phyloP scores from a whole-genome alignment of 2,888 invertebrate genomes.

The Iphiclides podalirius region DNA sequence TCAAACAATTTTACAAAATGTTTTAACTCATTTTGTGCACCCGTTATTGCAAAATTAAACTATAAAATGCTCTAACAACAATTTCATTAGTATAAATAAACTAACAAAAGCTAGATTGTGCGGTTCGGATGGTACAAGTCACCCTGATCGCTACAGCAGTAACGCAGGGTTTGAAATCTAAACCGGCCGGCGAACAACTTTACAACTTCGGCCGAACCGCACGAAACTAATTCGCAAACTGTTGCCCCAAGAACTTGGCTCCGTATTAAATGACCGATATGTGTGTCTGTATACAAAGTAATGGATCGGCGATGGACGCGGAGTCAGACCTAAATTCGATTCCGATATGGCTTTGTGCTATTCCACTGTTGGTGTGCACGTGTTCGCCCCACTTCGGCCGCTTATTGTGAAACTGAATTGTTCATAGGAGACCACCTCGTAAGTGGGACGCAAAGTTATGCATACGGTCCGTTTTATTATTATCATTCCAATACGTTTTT shows the following conservation, averaged over 20 bases:
- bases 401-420: slow-evolving; percentile 9
- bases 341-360: slow-evolving; percentile 6
- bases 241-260: neutral
- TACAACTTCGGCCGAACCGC: neutral
- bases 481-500: neutral
- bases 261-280: neutral
- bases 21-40: too few species aligned
- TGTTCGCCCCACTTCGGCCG: slow-evolving; percentile 10
- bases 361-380: slow-evolving; percentile 11
- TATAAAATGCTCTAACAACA: neutral
- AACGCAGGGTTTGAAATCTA: too few species aligned
- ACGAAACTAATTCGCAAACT: neutral
- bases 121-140: too few species aligned
- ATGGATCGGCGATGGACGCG: neutral
- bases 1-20: too few species aligned
- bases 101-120: too few species aligned
- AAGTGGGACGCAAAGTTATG: slow-evolving; percentile 11
- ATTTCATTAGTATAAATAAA: too few species aligned
- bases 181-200: neutral
- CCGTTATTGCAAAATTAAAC: too few species aligned
- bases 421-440: slow-evolving; percentile 6
- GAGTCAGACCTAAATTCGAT: slow-evolving; percentile 7
- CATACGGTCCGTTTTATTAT: slow-evolving; percentile 2
- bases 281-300: neutral
- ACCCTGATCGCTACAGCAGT: too few species aligned